phyloP scores from a whole-genome alignment of 2,888 invertebrate genomes.

The Zaprionus obscuricornis region DNA sequence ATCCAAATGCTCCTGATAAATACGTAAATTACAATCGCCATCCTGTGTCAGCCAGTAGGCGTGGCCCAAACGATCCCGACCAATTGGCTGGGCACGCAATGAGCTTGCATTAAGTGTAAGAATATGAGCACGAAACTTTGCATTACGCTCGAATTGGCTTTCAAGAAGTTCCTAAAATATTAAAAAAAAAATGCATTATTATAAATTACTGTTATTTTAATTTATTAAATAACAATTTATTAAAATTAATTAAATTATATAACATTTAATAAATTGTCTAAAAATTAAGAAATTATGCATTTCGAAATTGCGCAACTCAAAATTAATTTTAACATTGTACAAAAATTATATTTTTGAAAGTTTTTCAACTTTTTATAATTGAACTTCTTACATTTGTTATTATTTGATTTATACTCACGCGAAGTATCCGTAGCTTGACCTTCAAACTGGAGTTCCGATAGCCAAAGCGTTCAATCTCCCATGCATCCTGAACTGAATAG shows the following conservation, averaged over 20 bases:
- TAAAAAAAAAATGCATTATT: neutral
- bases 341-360: too few species aligned
- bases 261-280: too few species aligned
- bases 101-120: conserved; percentile 91
- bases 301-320: neutral
- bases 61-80: conserved; percentile 94
- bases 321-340: too few species aligned
- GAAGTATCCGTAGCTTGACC: conserved; percentile 94
- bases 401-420: conserved; percentile 86
- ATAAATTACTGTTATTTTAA: too few species aligned
- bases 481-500: conserved; percentile 93
- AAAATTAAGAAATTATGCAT: neutral
- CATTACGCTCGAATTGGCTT: conserved; percentile 96
- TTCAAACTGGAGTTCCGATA: conserved; percentile 95
- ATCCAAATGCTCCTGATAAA: conserved; percentile 97
- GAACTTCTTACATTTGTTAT: neutral
- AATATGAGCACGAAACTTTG: conserved; percentile 95
- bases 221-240: too few species aligned
- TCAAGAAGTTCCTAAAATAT: conserved; percentile 91
- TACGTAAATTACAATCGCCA: conserved; percentile 92
- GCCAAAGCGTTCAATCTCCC: conserved; percentile 98
- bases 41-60: conserved; percentile 97
- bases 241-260: too few species aligned
- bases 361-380: neutral
- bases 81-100: conserved; percentile 94